Evolutionary conservation across 2,888 invertebrate species (phyloP).

Genomic region (Drosophila infuscata): DNA sequence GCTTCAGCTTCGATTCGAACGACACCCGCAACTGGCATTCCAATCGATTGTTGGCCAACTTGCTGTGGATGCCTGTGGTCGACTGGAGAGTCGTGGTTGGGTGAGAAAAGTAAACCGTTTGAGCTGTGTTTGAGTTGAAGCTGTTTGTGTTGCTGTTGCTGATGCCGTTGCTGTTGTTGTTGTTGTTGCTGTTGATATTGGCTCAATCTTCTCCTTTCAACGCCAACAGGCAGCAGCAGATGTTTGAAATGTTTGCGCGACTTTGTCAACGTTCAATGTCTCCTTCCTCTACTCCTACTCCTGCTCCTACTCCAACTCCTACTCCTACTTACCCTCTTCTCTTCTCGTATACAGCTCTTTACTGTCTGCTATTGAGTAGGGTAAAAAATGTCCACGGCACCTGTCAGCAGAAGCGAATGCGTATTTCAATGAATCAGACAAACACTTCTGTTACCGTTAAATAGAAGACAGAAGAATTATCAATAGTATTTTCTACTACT

Average conservation of each 20-base stretch:
- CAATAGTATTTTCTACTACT: constrained; percentile 2
- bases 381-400: constrained; percentile 65
- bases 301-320: constrained; percentile 11
- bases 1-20: constrained; percentile 31
- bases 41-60: constrained; percentile 73
- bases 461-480: constrained; percentile 15
- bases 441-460: constrained; percentile 61
- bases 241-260: constrained; percentile 71
- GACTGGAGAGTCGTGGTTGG: constrained; percentile 32
- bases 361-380: constrained; percentile 59
- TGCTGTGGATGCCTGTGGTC: constrained; percentile 53
- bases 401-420: constrained; percentile 61
- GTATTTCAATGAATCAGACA: constrained; percentile 33
- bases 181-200: constrained; percentile 8
- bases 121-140: constrained; percentile 41
- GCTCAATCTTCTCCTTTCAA: constrained; percentile 49
- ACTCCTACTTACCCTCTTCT: constrained; percentile 7
- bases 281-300: constrained; percentile 11
- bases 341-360: constrained; percentile 14
- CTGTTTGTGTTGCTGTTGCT: constrained; percentile 10
- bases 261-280: constrained; percentile 61
- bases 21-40: constrained; percentile 73
- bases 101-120: constrained; percentile 75
- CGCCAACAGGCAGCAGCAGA: constrained; percentile 61
- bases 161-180: constrained; percentile 4